Base-by-base conservation (phyloP, 2,113 vertebrate species). In the Aptenodytes forsteri region DNA sequence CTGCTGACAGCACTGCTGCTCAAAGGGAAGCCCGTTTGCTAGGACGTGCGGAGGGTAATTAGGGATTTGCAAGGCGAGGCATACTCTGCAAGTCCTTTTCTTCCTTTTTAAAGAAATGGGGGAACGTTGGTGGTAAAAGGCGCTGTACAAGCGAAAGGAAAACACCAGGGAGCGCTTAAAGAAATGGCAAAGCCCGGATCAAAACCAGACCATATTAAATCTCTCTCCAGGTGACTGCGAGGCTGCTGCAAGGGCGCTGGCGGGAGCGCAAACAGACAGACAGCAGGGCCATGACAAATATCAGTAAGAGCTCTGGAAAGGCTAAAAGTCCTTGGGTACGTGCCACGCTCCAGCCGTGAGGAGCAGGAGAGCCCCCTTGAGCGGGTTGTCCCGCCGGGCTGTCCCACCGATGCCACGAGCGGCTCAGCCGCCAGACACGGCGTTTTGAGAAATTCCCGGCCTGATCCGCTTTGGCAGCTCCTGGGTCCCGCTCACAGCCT, bases 61-160 rank as follows among this genome's bases (percentile, higher is more conserved):
- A 78, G 76, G 52, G 91, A 89, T 92, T 73, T 88, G 91, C 80
- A 77, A 77, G 76, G 94, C 94, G 87, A 36, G 79, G 86, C 75
- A 56, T 20, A 65, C 69, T 86, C 86, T 65, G 58, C 49, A 49
- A 65, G 93, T 5, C 42, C 52, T 91, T 87, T 89, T 82, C 62
- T 83, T 80, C 75, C 49, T 84, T 94, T 88, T 83, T 27, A n/a
- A 64, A 86, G 67, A 82, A 77, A 49, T 3, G 22, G 50, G 84
- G 61, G 77, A 91, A 59, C 3, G n/a, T 66, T 62, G 67, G 91
- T 78, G 83, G 76, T 47, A 38, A 92, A 94, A 94, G 92, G 77
- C 20, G 4, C 88, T 42, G 84, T 65, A 69, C 34, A 44, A 87
- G 72, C 4, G 9, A 91, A 85, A 94, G 92, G 85, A 79, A 95